A percentile compares a stretch with the other conserved stretches of the same genome.
These are phyloP conservation scores for Sminthopsis crassicaudata DNA, from an alignment of 2,113 vertebrate species.

Conservation along the genomic window DNA sequence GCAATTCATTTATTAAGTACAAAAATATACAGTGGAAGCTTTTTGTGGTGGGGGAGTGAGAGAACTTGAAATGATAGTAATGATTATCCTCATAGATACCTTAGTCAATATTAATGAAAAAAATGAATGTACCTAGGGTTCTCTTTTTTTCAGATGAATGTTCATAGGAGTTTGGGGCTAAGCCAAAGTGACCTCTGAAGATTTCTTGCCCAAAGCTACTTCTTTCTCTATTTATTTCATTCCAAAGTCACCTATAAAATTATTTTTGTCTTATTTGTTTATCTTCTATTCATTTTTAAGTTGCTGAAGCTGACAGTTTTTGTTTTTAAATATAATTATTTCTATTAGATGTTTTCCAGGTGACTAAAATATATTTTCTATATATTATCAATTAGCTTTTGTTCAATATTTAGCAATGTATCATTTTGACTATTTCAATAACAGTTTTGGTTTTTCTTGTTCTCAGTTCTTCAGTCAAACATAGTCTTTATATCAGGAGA, in stretches of 20 bases:
- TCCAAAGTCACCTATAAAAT: not conserved
- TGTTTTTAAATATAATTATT: conserved; percentile 17
- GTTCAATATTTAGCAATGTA: not conserved
- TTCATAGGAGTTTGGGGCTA: not conserved
- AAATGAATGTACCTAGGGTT: not conserved
- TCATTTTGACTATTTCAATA: conserved; percentile 7
- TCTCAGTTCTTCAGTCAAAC: conserved; percentile 27
- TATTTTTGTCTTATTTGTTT: conserved; percentile 5
- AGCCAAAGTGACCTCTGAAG: not conserved
- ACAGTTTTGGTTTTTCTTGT: not conserved
- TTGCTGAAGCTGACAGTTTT: conserved; percentile 37
- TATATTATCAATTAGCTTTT: not conserved
- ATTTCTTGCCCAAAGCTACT: conserved; percentile 31
- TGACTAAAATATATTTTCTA: conserved; percentile 31
- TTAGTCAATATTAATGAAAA: not conserved
- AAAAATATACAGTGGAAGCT: conserved; percentile 32
- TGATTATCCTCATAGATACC: conserved; percentile 15
- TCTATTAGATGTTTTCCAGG: conserved; percentile 27
- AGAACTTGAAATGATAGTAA: not conserved
- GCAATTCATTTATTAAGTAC: conserved; percentile 29
- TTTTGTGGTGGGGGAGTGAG: not conserved
- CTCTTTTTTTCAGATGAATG: not conserved
- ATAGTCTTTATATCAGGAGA: conserved; percentile 25
- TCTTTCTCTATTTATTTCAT: conserved; percentile 17
- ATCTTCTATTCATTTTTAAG: not conserved